A percentile compares a stretch with the other conserved stretches of the same genome.
Evolutionary conservation across 2,888 invertebrate genomes (phyloP).

Genomic region (Leptopilina myrica): DNA sequence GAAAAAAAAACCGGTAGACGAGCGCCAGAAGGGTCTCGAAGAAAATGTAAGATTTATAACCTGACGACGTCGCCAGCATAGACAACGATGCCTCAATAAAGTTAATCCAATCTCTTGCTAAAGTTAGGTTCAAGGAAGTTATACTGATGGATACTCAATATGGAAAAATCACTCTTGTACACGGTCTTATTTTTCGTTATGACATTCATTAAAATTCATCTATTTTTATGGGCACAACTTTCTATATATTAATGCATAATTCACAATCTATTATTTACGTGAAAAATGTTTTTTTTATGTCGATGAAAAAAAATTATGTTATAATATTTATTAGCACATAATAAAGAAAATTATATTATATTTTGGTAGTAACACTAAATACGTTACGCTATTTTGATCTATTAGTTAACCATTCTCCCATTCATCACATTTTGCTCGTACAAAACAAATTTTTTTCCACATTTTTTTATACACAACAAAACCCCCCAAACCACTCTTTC

Average conservation of each 20-base stretch:
- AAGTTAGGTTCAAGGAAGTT: conserved; percentile 24
- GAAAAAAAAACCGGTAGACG: conserved; percentile 35
- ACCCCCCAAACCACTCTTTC: too few relatives aligned
- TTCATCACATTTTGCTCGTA: too few relatives aligned
- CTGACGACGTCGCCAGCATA: conserved; percentile 12
- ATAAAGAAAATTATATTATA: too few relatives aligned
- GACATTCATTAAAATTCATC: conserved; percentile 10
- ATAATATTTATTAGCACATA: too few relatives aligned
- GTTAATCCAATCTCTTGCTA: conserved; percentile 25
- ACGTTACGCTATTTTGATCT: too few relatives aligned
- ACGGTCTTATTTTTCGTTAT: neutral
- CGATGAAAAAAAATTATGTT: too few relatives aligned
- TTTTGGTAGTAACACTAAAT: too few relatives aligned
- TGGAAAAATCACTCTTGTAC: neutral
- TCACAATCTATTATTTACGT: neutral
- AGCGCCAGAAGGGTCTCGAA: conserved; percentile 32
- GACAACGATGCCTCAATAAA: conserved; percentile 37
- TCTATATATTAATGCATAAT: neutral
- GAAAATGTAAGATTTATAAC: conserved; percentile 41
- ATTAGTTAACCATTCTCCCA: too few relatives aligned
- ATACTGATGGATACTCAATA: conserved; percentile 15
- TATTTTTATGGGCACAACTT: neutral
- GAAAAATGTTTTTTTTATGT: too few relatives aligned
- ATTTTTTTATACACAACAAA: too few relatives aligned
- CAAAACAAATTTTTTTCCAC: too few relatives aligned